Base-by-base conservation (phyloP, 2,888 invertebrate genomes). In the Pollenia labialis region DNA sequence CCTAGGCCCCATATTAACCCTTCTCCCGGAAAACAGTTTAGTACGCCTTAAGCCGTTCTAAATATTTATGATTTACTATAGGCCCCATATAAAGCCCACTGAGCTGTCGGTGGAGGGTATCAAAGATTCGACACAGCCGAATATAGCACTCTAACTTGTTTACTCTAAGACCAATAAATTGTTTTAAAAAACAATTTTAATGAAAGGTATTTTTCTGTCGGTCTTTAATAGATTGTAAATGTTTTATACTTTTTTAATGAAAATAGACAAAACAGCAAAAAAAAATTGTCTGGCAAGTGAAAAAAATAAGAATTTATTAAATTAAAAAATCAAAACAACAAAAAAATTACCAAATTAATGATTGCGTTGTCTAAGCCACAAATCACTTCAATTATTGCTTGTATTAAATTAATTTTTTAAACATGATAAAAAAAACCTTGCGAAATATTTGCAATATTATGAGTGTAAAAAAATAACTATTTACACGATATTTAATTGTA, bases 291-390 rank as follows among this genome's bases (percentile, higher is more conserved):
- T 54, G 54, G 18, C 44, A 62, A 62, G 32, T 11, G 2, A 42
- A 44, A 54, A 64, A 18, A 23, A 50, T 50, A 42, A 74, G 18
- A 75, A 75, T 44, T 62, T 80, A 42, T 80, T 32, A 23, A 68
- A 44, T 71, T 23, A 42, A 54, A 54, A 52, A 40, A 69, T 10
- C 32, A 44, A 44, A 74, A 16, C 18, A 62, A 42, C 46, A 32
- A 42, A 40, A 60, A 60, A 69, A 18, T 18, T 32, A 69, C 46
- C 42, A 16, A 68, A 69, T 69, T 52, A 60, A 18, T 62, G 52
- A 62, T 62, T 80, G 16, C 18, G 60, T 69, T 50, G 56, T 7
- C 42, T 42, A n/a, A 74, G 50, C 60, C 46, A 16, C 50, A 48
- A 72, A 72, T 58, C 32, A 32, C 40, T 50, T 75, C 18, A 75